phyloP scores from a whole-genome alignment of 2,888 invertebrate genomes.

The Erpobdella octoculata region DNA sequence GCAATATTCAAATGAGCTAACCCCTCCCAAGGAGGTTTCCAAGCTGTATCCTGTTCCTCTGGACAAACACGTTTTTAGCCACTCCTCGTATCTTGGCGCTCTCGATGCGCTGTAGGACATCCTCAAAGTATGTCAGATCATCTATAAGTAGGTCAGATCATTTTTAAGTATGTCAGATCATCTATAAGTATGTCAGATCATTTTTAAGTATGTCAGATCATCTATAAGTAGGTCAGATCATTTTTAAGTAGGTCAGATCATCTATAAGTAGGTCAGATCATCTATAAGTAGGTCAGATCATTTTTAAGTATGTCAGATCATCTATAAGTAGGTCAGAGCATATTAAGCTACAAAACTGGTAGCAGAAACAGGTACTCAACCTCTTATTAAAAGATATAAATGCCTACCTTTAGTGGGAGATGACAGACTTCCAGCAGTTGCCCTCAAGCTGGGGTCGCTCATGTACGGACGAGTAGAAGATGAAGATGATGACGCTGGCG shows the following conservation, averaged over 20 bases:
- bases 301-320: too few relatives aligned
- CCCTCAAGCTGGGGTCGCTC: background rate
- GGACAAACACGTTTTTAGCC: constrained; percentile 44
- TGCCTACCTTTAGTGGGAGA: background rate
- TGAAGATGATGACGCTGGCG: background rate
- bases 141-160: background rate
- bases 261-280: too few relatives aligned
- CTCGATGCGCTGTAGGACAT: constrained; percentile 42
- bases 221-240: too few relatives aligned
- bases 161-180: too few relatives aligned
- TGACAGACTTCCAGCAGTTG: background rate
- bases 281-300: too few relatives aligned
- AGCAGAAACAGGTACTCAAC: background rate
- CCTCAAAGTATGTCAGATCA: constrained; percentile 22
- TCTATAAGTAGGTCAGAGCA: too few relatives aligned
- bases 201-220: too few relatives aligned
- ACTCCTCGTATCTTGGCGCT: constrained; percentile 42
- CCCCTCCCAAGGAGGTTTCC: constrained; percentile 51
- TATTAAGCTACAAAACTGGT: too few relatives aligned
- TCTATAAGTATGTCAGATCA: too few relatives aligned
- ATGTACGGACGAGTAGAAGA: background rate
- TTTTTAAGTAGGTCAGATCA: too few relatives aligned
- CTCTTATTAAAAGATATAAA: background rate
- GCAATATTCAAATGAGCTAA: background rate
- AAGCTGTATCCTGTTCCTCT: constrained; percentile 46